These are phyloP conservation scores for Neomonachus schauinslandi DNA, from an alignment of 2,113 vertebrate species.

Conservation along the genomic window DNA sequence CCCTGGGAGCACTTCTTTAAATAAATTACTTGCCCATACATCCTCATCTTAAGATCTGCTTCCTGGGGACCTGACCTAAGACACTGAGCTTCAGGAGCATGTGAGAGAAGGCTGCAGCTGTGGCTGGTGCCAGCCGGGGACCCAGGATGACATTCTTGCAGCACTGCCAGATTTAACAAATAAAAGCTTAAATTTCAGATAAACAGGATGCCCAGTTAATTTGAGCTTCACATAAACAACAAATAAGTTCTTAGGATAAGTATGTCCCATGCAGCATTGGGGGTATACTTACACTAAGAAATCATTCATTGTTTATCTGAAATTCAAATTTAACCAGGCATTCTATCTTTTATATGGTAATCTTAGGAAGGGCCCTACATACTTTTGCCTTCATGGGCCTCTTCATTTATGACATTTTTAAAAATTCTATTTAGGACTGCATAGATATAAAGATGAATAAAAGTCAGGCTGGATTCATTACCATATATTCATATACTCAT, in stretches of 20 bases:
- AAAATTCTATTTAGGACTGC: not conserved
- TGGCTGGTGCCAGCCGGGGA: not conserved
- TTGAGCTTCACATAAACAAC: slow-evolving; percentile 19
- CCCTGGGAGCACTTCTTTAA: not conserved
- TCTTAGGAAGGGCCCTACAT: not conserved
- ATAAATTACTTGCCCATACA: not conserved
- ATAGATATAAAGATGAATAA: not conserved
- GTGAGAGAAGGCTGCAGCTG: not conserved
- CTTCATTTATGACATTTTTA: not conserved
- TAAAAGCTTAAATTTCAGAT: not conserved
- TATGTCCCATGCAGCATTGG: not conserved
- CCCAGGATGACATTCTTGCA: not conserved
- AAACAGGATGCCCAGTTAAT: not conserved
- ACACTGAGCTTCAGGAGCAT: not conserved
- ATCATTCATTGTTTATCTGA: not conserved
- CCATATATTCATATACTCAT: not conserved
- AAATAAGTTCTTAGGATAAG: not conserved
- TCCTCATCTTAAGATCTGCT: not conserved
- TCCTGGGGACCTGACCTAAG: not conserved
- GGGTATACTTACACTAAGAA: not conserved
- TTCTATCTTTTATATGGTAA: not conserved
- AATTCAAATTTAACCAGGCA: not conserved
- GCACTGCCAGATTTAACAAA: not conserved
- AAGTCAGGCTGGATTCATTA: not conserved
- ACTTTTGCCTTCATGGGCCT: not conserved